Base-by-base conservation (phyloP, 2,113 vertebrate genomes). In the Perca fluviatilis region DNA sequence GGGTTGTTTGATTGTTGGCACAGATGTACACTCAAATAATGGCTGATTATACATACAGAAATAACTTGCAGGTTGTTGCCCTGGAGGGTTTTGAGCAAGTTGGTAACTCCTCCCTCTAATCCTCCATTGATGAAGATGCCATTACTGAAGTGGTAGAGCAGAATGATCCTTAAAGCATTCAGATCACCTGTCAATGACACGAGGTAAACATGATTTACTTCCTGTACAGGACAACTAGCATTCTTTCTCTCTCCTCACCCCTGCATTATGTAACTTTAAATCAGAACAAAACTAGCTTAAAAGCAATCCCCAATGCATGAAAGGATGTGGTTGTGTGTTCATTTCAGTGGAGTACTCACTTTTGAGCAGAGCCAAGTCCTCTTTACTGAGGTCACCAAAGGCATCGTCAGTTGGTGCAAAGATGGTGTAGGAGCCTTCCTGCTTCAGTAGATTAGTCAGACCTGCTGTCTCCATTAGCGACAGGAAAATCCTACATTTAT, bases 401-500 rank as follows among this genome's bases (percentile, higher is more conserved):
- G 98, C 97, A 1, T 98, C 96, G 1, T 99, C 98, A 27, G 96
- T 97, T 16, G 98, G 98, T 25, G 97, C 96, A 91, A 99, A 99
- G 9, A 98, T 90, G 6, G 98, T 99, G 96, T 97, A 98, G 2
- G 95, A 88, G 73, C 98, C 98, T 49, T 96, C 94, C 18, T 81
- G 92, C 50, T 90, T 96, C 21, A 99, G 92, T 71, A 99, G 74
- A 19, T 98, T 96, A 70, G 95, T 96, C 86, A 99, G 90, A 67
- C 94, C 96, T 51, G 97, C 98, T 71, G 91, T 95, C 94, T 98
- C 96, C 74, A 99, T 95, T 72, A 99, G 94, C 10, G 93, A 95
- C 82, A 99, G 95, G 94, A 99, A 99, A 87, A 96, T 82, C 47
- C 93, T 95, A 61, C 6, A 77, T 50, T 80, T 1, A 57, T 56